These are phyloP conservation scores for Brachypalpus laphriformis DNA, from an alignment of 2,888 invertebrate species.

Conservation along the genomic window DNA sequence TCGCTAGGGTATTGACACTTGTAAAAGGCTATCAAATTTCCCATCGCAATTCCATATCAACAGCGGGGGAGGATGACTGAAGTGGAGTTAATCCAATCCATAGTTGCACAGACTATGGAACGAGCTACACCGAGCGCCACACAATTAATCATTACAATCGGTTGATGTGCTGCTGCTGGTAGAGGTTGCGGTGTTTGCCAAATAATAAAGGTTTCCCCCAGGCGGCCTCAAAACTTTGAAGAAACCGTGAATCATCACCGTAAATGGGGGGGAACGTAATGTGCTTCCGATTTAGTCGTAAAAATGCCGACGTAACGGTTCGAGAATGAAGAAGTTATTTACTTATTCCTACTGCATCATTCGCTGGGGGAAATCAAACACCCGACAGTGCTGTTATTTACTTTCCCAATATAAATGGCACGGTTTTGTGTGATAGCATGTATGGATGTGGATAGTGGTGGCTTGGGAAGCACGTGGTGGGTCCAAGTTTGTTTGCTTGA, in stretches of 20 bases:
- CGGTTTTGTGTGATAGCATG: conserved; percentile 39
- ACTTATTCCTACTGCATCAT: conserved; percentile 61
- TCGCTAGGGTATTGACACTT: conserved; percentile 40
- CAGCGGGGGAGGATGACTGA: background rate
- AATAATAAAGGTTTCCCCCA: conserved; percentile 24
- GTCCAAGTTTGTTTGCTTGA: conserved; percentile 42
- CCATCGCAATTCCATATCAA: background rate
- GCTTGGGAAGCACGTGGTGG: conserved; percentile 39
- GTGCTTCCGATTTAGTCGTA: conserved; percentile 61
- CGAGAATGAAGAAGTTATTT: conserved; percentile 51
- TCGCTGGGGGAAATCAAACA: conserved; percentile 42
- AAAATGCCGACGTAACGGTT: conserved; percentile 53
- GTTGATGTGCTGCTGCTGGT: background rate
- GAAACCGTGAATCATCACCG: conserved; percentile 53
- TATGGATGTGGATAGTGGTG: conserved; percentile 27
- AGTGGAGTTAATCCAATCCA: background rate
- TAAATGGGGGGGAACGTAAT: conserved; percentile 25
- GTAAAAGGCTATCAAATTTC: conserved; percentile 41
- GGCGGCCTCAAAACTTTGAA: conserved; percentile 45
- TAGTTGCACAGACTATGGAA: background rate
- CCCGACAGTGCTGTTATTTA: conserved; percentile 36
- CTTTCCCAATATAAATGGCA: conserved; percentile 64
- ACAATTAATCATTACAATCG: conserved; percentile 51
- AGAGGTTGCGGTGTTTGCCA: conserved; percentile 1
- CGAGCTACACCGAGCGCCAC: background rate